Evolutionary conservation across 2,888 invertebrate genomes (phyloP).

Genomic region (Pocota personata): DNA sequence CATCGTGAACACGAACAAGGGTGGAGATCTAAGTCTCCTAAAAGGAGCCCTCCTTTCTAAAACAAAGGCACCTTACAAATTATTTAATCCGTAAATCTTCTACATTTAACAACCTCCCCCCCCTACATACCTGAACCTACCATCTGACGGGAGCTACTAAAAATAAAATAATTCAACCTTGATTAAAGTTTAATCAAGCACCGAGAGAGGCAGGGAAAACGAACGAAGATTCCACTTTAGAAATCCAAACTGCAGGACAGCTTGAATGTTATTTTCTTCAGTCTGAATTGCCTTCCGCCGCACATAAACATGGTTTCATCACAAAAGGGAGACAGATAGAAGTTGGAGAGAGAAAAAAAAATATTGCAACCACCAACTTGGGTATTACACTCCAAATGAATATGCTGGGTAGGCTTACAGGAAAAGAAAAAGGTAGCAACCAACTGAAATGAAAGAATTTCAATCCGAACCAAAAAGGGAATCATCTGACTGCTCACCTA

Average conservation of each 20-base stretch:
- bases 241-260: slow-evolving; percentile 4
- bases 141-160: slow-evolving; percentile 13
- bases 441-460: slow-evolving; percentile 61
- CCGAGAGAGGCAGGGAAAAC: neutral
- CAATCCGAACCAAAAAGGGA: slow-evolving; percentile 39
- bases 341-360: slow-evolving; percentile 22
- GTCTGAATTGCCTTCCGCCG: slow-evolving; percentile 58
- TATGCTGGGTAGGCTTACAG: slow-evolving; percentile 33
- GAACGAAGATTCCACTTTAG: slow-evolving; percentile 16
- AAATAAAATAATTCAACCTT: slow-evolving; percentile 65
- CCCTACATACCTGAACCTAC: no score
- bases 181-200: slow-evolving; percentile 62
- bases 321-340: neutral
- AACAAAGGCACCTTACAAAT: slow-evolving; percentile 53
- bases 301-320: slow-evolving; percentile 65
- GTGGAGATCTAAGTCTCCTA: neutral
- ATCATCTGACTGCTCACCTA: slow-evolving; percentile 20
- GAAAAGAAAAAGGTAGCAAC: slow-evolving; percentile 7
- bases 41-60: neutral
- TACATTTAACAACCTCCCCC: slow-evolving; percentile 20
- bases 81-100: slow-evolving; percentile 71
- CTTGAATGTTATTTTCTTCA: slow-evolving; percentile 11
- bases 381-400: slow-evolving; percentile 65
- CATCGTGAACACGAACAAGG: neutral
- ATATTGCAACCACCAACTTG: slow-evolving; percentile 62